These are phyloP conservation scores for Oscheius sp. DNA, from an alignment of 1,140 invertebrate species.

Conservation along the genomic window DNA sequence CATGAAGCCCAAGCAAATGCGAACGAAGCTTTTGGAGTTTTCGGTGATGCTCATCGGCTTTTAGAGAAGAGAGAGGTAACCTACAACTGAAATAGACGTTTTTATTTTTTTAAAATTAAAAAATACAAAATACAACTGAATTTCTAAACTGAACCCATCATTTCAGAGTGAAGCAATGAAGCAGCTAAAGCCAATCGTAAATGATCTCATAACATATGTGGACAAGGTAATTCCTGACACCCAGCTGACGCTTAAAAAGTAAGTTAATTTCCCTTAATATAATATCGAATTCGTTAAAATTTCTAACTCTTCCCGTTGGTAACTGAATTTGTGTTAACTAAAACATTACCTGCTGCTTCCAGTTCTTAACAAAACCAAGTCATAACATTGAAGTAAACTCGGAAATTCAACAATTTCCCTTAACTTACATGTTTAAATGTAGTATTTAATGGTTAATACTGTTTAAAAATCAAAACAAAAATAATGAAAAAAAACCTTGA, in stretches of 20 bases:
- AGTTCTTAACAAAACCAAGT: background rate
- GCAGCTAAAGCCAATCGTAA: slow-evolving; percentile 38
- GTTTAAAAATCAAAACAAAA: no score
- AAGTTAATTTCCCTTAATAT: slow-evolving; percentile 64
- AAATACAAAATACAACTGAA: slow-evolving; percentile 76
- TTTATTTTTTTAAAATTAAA: background rate
- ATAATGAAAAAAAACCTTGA: no score
- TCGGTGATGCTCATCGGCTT: slow-evolving; percentile 84
- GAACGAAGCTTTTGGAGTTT: slow-evolving; percentile 88
- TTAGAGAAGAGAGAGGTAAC: slow-evolving; percentile 21
- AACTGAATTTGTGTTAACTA: no score
- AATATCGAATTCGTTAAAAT: no score
- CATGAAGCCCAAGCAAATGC: slow-evolving; percentile 89
- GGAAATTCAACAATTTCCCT: no score
- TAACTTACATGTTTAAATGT: no score
- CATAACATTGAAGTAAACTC: background rate
- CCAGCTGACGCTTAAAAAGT: slow-evolving; percentile 91
- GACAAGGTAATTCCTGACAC: slow-evolving; percentile 86
- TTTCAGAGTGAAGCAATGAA: slow-evolving; percentile 72
- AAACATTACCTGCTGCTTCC: no score
- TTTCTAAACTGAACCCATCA: background rate
- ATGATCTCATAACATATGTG: slow-evolving; percentile 40
- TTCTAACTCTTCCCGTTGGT: no score
- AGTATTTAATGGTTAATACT: no score
- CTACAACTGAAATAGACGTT: background rate